Base-by-base conservation (phyloP, 1,140 invertebrate genomes). In the Druon quercuslanigerum region DNA sequence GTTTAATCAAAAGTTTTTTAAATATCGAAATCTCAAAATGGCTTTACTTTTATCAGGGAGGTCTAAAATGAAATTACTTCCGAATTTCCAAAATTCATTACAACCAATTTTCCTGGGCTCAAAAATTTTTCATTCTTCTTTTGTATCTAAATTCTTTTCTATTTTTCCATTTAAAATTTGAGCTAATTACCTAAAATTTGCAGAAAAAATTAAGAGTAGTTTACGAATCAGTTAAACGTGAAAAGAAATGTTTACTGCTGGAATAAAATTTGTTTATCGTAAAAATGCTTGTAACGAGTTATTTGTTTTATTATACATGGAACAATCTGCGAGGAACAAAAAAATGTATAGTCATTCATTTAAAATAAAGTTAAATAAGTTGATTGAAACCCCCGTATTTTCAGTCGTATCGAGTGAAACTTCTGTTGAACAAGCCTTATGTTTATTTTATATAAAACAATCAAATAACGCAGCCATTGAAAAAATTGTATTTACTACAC, bases 271-370 rank as follows among this genome's bases (percentile, higher is more conserved):
- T 56, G 6, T 56, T 16, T 66, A 1, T 40, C 14, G 0, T 25
- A 25, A 20, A 66, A 66, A 33, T 66, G 20, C 14, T 60, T 66
- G 57, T 66, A 40, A 66, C 57, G 40, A 66, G 57, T 25, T 66
- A 33, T 66, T 66, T 20, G 40, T 13, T 66, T 33, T 16, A 1
- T 20, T 66, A 40, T 66, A 66, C 40, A 66, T 66, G 20, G 40
- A 66, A 66, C 40, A 66, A 66, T 66, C 25, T 40, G 5, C 12
- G 57, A 40, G 20, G 57, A 66, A 66, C 40, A 66, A 66, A 66
- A 66, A 66, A 25, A 5, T 33, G 25, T 33, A 33, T 33, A 66
- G 57, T 66, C 25, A n/a, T 66, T 20, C 57, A 66, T 66, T 66
- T 66, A 66, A 25, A 25, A 25, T 25, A 25, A 25, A 25, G 20